phyloP scores from a whole-genome alignment of 2,888 invertebrate genomes.

The Hermodice carunculata region DNA sequence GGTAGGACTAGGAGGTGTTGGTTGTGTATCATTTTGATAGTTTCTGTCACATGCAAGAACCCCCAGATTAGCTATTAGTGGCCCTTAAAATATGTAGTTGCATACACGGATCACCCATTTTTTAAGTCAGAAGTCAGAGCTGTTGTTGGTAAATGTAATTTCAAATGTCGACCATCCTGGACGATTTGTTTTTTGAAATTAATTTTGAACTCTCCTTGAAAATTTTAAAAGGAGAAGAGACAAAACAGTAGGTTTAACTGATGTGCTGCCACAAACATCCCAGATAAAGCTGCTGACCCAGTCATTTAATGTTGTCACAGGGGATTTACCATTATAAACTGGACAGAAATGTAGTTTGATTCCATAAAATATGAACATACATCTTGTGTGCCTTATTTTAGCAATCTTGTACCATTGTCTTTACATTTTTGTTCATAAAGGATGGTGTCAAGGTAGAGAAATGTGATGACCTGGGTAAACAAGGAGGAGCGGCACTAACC shows the following conservation, averaged over 20 bases:
- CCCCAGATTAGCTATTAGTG: background rate
- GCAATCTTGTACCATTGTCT: background rate
- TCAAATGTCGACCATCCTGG: too few relatives aligned
- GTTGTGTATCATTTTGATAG: background rate
- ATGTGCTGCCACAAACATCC: too few relatives aligned
- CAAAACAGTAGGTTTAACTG: too few relatives aligned
- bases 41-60: background rate
- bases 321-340: too few relatives aligned
- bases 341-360: background rate
- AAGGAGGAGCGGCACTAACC: constrained; percentile 1
- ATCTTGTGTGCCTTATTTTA: background rate
- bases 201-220: too few relatives aligned
- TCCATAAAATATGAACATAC: background rate
- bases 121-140: background rate
- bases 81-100: background rate
- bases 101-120: too few relatives aligned
- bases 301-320: too few relatives aligned
- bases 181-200: too few relatives aligned
- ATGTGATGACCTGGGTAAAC: background rate
- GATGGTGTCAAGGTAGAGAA: constrained; percentile 17
- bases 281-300: too few relatives aligned
- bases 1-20: constrained; percentile 27
- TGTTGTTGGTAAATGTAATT: too few relatives aligned
- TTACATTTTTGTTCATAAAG: background rate
- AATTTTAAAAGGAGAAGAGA: too few relatives aligned